A percentile compares a stretch with the other conserved stretches of the same genome.
Evolutionary conservation across 2,113 vertebrate species (phyloP).

Genomic region (Gavia stellata): DNA sequence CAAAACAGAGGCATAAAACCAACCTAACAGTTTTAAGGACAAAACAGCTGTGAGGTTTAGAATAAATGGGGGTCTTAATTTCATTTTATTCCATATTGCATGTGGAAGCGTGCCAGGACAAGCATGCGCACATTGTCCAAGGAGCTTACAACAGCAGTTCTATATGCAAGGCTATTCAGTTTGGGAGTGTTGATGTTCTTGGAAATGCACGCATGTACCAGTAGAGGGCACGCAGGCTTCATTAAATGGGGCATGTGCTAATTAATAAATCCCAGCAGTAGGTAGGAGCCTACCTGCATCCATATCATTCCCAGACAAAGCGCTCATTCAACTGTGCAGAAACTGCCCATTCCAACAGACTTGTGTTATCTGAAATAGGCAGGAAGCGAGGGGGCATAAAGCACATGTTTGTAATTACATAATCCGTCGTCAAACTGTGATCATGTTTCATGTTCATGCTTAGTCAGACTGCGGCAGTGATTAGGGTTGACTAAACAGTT

Average conservation of each 20-base stretch:
- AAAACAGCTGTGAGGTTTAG: not conserved
- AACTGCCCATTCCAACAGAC: not conserved
- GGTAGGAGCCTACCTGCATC: conserved; percentile 11
- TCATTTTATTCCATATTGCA: not conserved
- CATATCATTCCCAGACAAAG: not conserved
- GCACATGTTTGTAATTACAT: conserved; percentile 28
- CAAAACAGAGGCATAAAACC: not conserved
- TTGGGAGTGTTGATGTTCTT: not conserved
- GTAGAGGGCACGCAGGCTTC: conserved; percentile 60
- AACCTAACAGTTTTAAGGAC: not conserved
- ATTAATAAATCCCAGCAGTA: conserved; percentile 13
- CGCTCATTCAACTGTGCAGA: not conserved
- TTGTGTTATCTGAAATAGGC: not conserved
- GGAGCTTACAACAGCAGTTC: not conserved
- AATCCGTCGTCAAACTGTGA: not conserved
- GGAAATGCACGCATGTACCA: conserved; percentile 16
- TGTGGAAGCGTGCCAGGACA: not conserved
- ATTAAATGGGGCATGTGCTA: conserved; percentile 24
- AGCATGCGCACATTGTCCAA: not conserved
- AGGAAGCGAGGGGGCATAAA: conserved; percentile 18
- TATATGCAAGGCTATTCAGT: rapidly evolving
- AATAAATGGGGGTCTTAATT: not conserved
- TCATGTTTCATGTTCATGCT: conserved; percentile 38
- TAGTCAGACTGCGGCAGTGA: conserved; percentile 55
- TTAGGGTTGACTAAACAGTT: conserved; percentile 49